These are phyloP conservation scores for Lithobius niger DNA, from an alignment of 1,140 invertebrate species.

Conservation along the genomic window DNA sequence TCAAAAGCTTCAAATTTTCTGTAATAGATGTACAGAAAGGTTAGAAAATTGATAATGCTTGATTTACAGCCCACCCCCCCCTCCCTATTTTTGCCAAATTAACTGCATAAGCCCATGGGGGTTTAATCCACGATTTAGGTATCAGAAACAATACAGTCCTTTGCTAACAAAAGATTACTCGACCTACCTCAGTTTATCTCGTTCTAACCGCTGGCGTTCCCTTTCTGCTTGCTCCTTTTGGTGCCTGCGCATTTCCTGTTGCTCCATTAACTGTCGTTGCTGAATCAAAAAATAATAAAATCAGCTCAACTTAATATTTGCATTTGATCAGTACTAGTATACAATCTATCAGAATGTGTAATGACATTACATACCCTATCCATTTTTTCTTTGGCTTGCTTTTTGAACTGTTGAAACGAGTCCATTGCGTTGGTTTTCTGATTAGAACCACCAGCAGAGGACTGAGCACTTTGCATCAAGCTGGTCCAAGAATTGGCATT, in stretches of 20 bases:
- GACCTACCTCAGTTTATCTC: conserved; percentile 45
- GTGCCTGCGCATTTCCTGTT: conserved; percentile 56
- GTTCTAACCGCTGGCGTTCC: conserved; percentile 61
- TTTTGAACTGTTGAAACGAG: conserved; percentile 72
- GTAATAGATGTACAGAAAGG: no score
- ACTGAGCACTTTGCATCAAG: conserved; percentile 49
- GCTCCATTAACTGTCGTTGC: conserved; percentile 66
- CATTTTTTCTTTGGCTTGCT: conserved; percentile 86
- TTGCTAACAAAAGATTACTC: neutral
- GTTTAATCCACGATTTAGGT: no score
- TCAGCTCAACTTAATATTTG: no score
- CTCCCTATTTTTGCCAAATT: no score
- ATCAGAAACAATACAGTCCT: no score
- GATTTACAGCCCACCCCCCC: no score
- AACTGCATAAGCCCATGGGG: no score
- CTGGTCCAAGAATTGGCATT: conserved; percentile 88
- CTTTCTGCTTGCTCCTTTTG: conserved; percentile 72
- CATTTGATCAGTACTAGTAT: no score
- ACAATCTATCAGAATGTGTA: no score
- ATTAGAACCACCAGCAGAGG: conserved; percentile 10
- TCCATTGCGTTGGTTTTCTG: conserved; percentile 32
- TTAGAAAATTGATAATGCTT: no score
- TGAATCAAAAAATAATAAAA: conserved; percentile 24
- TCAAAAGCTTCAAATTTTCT: no score
- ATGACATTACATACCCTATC: conserved; percentile 65